phyloP scores from a whole-genome alignment of 2,113 vertebrate species.

The Gymnarchus niloticus region DNA sequence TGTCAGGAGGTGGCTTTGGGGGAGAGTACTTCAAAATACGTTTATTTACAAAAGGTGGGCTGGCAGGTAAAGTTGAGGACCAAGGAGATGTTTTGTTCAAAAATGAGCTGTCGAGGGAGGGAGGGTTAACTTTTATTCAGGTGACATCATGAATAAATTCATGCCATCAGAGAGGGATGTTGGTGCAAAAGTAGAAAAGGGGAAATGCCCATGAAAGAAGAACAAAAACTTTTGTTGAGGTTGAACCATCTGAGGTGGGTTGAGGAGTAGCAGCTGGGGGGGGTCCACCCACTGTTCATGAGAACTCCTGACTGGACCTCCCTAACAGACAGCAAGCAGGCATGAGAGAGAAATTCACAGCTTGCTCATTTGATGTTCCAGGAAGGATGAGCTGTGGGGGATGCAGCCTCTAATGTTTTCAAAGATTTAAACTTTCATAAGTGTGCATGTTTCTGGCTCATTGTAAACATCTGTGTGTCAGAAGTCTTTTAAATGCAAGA shows the following conservation, averaged over 20 bases:
- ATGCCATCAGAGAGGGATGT: conserved; percentile 1
- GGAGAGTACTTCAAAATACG: no score
- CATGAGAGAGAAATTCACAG: not conserved
- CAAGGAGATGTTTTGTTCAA: no score
- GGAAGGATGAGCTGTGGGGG: not conserved
- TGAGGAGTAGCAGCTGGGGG: not conserved
- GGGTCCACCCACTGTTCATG: not conserved
- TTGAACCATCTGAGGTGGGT: no score
- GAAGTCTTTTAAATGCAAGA: not conserved
- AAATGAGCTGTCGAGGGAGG: not conserved
- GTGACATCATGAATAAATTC: conserved; percentile 18
- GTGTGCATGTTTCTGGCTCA: not conserved
- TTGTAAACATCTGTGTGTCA: not conserved
- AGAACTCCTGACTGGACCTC: no score
- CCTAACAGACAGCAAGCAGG: no score
- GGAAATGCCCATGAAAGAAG: not conserved
- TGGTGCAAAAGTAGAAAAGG: not conserved
- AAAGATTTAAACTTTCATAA: not conserved
- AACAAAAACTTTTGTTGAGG: not conserved
- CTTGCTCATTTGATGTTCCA: not conserved
- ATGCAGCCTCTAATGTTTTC: not conserved
- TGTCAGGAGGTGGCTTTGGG: no score
- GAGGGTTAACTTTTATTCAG: not conserved
- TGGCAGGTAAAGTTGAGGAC: no score
- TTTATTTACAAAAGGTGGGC: no score